Conservation (phyloP, 2,797 vertebrate species). For the Fistularia tabacaria region DNA sequence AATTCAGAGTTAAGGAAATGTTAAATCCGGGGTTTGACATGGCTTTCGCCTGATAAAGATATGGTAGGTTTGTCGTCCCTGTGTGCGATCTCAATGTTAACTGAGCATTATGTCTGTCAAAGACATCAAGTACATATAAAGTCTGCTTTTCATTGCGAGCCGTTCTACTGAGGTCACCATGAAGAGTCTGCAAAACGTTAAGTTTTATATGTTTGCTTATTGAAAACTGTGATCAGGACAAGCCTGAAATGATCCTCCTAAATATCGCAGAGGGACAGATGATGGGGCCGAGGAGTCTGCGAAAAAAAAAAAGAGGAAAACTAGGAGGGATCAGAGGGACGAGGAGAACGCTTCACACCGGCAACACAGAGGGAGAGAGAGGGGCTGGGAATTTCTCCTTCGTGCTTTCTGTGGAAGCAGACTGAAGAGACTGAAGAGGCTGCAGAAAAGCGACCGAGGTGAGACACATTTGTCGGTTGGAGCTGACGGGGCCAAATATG, state of each 20-base stretch:
- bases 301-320: neutral
- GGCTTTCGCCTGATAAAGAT: neutral
- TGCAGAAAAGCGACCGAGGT: conserved; percentile 48
- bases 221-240: neutral
- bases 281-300: conserved; percentile 14
- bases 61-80: neutral
- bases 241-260: neutral
- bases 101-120: too few relatives aligned
- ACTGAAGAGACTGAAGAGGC: conserved; percentile 32
- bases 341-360: neutral
- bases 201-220: neutral
- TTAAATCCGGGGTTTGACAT: too few relatives aligned
- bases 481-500: too few relatives aligned
- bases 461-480: conserved; percentile 25
- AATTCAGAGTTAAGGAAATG: conserved; percentile 28
- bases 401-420: conserved; percentile 3
- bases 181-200: too few relatives aligned
- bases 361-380: neutral
- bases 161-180: neutral
- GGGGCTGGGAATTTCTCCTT: conserved; percentile 18
- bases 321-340: conserved; percentile 26
- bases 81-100: too few relatives aligned
- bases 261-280: neutral
- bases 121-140: too few relatives aligned
- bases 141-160: too few relatives aligned